Evolutionary conservation across 2,797 vertebrate genomes (phyloP), one percentile per base, ranked within the genome.

Genomic region (Artibeus jamaicensis): DNA sequence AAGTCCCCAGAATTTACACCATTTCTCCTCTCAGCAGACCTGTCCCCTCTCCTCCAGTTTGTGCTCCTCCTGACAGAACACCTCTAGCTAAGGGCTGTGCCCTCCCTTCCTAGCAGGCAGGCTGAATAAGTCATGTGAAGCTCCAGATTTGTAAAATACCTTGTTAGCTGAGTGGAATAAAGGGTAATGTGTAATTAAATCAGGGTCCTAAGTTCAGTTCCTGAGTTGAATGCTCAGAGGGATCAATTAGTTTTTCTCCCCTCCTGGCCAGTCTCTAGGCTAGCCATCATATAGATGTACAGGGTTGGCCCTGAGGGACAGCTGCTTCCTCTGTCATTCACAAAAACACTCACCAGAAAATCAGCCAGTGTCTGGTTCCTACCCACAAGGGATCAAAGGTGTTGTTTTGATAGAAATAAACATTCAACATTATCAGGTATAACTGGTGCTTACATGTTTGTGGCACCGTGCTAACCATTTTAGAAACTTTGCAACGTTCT

Each of bases 1-100:
- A 76, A 62, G 14, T 15, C 6, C 29, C 19, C 15, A 16, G 46
- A 26, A 22, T 7, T 2, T 16, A 10, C 0, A 0, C 9, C 2
- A 46, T 34, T 29, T 79, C 44, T 76, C 22, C 11, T 6, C 18
- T 42, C 4, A 9, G 32, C 4, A n/a, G 5, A 32, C 4, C 32
- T 6, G 11, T 14, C 32, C n/a, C 34, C 37, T 89, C 0, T 67
- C 21, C 9, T 71, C 29, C 50, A 32, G 18, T 0, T n/a, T 3
- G 0, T 22, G 11, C 3, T 50, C 14, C 8, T 62, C 22, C 77
- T 65, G 18, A 10, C 42, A 79, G 37, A 73, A 50, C 19, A 10
- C 42, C n/a, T 83, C 14, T 12, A 11, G 34, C 1, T 4, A 8
- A 9, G 29, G 15, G 3, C 0, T 71, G 24, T 37, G 4, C 2